Conservation (phyloP, 2,113 vertebrate species). For the Microtus montanus region DNA sequence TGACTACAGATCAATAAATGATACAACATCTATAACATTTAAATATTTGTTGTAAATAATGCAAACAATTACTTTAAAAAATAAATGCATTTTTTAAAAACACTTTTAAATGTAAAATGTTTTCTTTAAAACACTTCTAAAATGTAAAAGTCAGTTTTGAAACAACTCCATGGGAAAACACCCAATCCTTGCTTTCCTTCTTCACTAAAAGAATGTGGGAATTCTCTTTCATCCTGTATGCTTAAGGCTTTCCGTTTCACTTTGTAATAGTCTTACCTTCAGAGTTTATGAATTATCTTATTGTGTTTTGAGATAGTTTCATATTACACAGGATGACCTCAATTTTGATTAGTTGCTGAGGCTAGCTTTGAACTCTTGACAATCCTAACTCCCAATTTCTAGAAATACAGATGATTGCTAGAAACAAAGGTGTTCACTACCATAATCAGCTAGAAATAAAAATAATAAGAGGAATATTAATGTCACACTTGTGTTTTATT, state of each 20-base stretch:
- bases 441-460: not conserved
- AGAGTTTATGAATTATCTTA: not conserved
- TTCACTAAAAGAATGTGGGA: not conserved
- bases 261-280: not conserved
- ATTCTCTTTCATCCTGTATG: not conserved
- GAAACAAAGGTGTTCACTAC: not conserved
- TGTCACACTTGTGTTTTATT: not conserved
- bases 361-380: not conserved
- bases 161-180: not conserved
- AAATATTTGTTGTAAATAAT: constrained; percentile 11
- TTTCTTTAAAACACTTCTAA: not conserved
- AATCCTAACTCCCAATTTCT: not conserved
- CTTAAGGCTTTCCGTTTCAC: not conserved
- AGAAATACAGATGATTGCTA: not conserved
- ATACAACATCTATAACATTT: not conserved
- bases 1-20: not conserved
- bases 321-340: too few relatives aligned
- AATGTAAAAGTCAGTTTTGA: not conserved
- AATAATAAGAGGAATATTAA: not conserved
- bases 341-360: not conserved
- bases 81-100: constrained; percentile 19
- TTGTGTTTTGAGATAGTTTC: not conserved
- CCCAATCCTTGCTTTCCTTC: not conserved
- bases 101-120: not conserved
- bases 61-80: not conserved